These are phyloP conservation scores for Drosophila tani DNA, from an alignment of 1,140 invertebrate genomes.

Conservation along the genomic window DNA sequence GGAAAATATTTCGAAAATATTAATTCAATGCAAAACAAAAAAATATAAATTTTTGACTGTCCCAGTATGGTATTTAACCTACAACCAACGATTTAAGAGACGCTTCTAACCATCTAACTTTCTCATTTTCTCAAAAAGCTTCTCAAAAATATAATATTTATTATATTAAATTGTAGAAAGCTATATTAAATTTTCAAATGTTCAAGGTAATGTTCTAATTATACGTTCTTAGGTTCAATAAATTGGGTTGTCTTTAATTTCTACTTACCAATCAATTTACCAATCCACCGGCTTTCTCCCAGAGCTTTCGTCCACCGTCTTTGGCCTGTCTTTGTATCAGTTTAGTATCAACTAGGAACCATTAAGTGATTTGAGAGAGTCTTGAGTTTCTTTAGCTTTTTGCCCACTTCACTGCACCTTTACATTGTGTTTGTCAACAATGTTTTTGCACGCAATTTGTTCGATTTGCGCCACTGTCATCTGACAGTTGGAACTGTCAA, in stretches of 20 bases:
- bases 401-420: conserved; percentile 23
- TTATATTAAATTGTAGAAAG: too few species aligned
- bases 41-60: too few species aligned
- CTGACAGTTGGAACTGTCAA: conserved; percentile 77
- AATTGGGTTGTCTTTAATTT: too few species aligned
- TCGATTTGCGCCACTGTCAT: conserved; percentile 64
- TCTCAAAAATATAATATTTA: too few species aligned
- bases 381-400: neutral
- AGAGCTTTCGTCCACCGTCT: conserved; percentile 2
- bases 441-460: conserved; percentile 23
- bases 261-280: conserved; percentile 67
- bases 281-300: conserved; percentile 37
- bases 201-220: too few species aligned
- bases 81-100: too few species aligned
- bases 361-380: conserved; percentile 58
- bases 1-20: too few species aligned
- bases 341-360: conserved; percentile 76
- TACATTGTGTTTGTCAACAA: conserved; percentile 29
- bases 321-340: conserved; percentile 49
- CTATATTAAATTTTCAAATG: too few species aligned
- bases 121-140: too few species aligned
- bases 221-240: neutral
- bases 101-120: too few species aligned
- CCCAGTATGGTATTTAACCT: too few species aligned
- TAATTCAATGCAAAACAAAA: too few species aligned